Evolutionary conservation across 1,140 invertebrate genomes (phyloP).

Genomic region (Nymphalis io): DNA sequence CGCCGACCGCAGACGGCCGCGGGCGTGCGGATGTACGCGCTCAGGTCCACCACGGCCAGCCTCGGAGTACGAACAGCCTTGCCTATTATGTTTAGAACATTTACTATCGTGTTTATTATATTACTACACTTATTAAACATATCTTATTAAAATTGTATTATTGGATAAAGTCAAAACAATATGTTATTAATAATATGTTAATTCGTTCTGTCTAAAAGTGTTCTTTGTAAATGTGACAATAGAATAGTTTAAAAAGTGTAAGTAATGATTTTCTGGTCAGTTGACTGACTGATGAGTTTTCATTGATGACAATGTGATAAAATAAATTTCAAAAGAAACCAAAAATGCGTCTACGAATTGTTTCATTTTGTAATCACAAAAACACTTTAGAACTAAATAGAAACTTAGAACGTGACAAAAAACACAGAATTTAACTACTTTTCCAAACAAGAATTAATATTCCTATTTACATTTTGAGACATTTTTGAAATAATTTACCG

Average conservation of each 20-base stretch:
- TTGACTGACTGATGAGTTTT: too few relatives aligned
- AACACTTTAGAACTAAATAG: too few relatives aligned
- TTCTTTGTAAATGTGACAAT: slow-evolving; percentile 4
- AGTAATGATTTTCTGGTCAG: not conserved
- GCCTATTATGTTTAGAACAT: slow-evolving; percentile 41
- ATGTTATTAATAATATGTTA: slow-evolving; percentile 1
- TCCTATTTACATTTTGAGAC: not conserved
- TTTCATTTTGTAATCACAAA: too few relatives aligned
- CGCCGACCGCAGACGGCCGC: slow-evolving; percentile 4
- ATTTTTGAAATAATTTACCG: slow-evolving; percentile 39
- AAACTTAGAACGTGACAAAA: too few relatives aligned
- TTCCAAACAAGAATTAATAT: too few relatives aligned
- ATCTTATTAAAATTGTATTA: not conserved
- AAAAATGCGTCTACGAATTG: too few relatives aligned
- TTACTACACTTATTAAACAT: slow-evolving; percentile 2
- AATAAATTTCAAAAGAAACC: too few relatives aligned
- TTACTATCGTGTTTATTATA: not conserved
- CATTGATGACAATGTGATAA: too few relatives aligned
- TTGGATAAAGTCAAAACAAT: not conserved
- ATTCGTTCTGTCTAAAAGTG: not conserved
- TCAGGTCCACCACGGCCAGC: slow-evolving; percentile 67
- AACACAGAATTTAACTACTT: too few relatives aligned
- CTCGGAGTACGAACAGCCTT: slow-evolving; percentile 64
- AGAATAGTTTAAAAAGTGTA: slow-evolving; percentile 7
- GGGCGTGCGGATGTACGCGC: slow-evolving; percentile 62